These are phyloP conservation scores for Meloidogyne chitwoodi DNA, from an alignment of 1,140 invertebrate genomes.

Conservation along the genomic window DNA sequence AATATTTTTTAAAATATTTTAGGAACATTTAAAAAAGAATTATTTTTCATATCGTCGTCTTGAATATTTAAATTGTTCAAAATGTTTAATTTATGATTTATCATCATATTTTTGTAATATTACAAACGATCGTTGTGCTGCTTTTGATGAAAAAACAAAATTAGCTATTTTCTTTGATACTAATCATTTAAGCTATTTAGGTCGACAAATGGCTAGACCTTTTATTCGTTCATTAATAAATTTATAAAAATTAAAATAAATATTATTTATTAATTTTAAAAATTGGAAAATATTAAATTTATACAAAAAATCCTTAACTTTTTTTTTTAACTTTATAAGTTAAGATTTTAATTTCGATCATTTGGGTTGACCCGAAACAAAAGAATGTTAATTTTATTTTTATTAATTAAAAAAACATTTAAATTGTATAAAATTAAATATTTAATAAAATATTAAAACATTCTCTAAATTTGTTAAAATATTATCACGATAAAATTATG, in stretches of 20 bases:
- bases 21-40: constrained; percentile 13
- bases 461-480: background rate
- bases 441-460: background rate
- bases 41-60: background rate
- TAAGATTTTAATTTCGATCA: too few species aligned
- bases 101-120: constrained; percentile 12
- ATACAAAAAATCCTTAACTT: too few species aligned
- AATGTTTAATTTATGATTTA: constrained; percentile 11
- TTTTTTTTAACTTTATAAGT: too few species aligned
- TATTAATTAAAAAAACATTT: too few species aligned
- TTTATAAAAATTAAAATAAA: too few species aligned
- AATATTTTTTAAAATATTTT: background rate
- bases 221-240: constrained; percentile 5
- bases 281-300: too few species aligned
- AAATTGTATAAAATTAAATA: too few species aligned
- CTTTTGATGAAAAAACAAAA: constrained; percentile 17
- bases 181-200: constrained; percentile 19
- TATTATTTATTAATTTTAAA: too few species aligned
- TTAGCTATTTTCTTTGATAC: constrained; percentile 21
- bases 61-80: constrained; percentile 3
- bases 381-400: too few species aligned
- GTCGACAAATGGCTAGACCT: background rate
- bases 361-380: too few species aligned
- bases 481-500: background rate
- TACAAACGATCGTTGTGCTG: background rate